Conservation (phyloP, 2,113 vertebrate species). For the Channa maculata region DNA sequence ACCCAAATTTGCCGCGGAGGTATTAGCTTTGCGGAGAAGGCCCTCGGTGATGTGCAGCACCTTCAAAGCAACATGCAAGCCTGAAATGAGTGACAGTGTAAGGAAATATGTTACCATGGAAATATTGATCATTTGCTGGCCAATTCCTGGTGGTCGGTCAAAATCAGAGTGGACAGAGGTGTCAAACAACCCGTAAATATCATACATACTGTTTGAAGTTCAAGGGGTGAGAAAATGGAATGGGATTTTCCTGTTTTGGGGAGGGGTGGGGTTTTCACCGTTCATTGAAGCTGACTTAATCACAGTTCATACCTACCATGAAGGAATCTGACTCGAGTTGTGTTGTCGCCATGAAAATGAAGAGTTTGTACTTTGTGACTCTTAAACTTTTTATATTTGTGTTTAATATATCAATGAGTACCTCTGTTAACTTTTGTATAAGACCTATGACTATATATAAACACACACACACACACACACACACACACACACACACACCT, state of each 20-base stretch:
- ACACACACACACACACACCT: conserved; percentile 51
- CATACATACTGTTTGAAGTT: conserved; percentile 13
- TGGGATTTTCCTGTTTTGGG: conserved; percentile 16
- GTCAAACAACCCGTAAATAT: conserved; percentile 3
- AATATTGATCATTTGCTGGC: background rate
- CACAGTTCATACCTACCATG: conserved; percentile 66
- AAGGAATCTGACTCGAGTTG: conserved; percentile 75
- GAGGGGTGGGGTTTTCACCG: background rate
- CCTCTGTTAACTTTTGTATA: conserved; percentile 88
- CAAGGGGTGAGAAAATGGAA: background rate
- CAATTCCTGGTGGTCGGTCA: background rate
- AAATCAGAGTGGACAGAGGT: conserved; percentile 5
- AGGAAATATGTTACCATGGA: background rate
- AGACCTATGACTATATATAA: conserved; percentile 82
- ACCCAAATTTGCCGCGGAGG: conserved; percentile 30
- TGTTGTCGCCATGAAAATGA: conserved; percentile 84
- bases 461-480: conserved; percentile 62
- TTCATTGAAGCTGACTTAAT: conserved; percentile 59
- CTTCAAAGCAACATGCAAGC: conserved; percentile 16
- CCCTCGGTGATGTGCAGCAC: conserved; percentile 17
- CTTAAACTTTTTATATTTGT: conserved; percentile 87
- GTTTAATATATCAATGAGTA: conserved; percentile 89
- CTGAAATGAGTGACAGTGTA: background rate
- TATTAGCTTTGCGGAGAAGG: conserved; percentile 24
- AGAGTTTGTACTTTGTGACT: conserved; percentile 87